A percentile compares a stretch with the other conserved stretches of the same genome.
Conservation (phyloP, 2,797 vertebrate species). For the Zenarchopterus dispar region DNA sequence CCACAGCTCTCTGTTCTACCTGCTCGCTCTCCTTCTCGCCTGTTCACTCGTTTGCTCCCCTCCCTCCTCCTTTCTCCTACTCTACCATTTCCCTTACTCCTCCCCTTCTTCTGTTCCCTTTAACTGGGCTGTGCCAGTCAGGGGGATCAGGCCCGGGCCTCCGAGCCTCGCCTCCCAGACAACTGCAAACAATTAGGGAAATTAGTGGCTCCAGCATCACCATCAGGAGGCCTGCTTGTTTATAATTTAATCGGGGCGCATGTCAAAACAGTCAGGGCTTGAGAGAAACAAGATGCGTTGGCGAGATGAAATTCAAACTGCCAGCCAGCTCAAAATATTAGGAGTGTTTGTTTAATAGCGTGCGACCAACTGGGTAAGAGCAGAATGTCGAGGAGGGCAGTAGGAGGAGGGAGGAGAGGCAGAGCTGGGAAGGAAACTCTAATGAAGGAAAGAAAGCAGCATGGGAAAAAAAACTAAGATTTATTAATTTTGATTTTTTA, state of each 20-base stretch:
- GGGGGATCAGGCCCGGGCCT: slow-evolving; percentile 83
- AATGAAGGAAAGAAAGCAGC: slow-evolving; percentile 66
- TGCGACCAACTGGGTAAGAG: slow-evolving; percentile 88
- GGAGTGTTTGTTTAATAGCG: slow-evolving; percentile 99
- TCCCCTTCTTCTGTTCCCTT: slow-evolving; percentile 32
- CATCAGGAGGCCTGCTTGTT: slow-evolving; percentile 99
- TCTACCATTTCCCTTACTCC: slow-evolving; percentile 46
- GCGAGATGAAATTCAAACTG: slow-evolving; percentile 99
- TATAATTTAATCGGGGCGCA: slow-evolving; percentile 99
- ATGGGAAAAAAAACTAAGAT: slow-evolving; percentile 54
- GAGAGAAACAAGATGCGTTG: slow-evolving; percentile 99
- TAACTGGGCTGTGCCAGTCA: slow-evolving; percentile 59
- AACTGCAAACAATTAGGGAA: slow-evolving; percentile 99
- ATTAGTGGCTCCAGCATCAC: slow-evolving; percentile 99
- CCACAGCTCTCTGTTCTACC: slow-evolving; percentile 43
- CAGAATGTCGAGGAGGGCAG: slow-evolving; percentile 36
- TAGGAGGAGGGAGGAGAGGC: slow-evolving; percentile 4
- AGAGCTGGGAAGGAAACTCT: slow-evolving; percentile 43
- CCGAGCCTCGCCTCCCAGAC: slow-evolving; percentile 91
- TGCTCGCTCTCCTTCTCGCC: slow-evolving; percentile 12
- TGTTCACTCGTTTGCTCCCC: slow-evolving; percentile 19
- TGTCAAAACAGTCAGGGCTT: slow-evolving; percentile 99
- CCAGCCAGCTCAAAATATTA: slow-evolving; percentile 99
- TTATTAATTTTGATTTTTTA: slow-evolving; percentile 48
- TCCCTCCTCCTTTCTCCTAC: background rate